These are phyloP conservation scores for Plagodis dolabraria DNA, from an alignment of 2,888 invertebrate species.

Conservation along the genomic window DNA sequence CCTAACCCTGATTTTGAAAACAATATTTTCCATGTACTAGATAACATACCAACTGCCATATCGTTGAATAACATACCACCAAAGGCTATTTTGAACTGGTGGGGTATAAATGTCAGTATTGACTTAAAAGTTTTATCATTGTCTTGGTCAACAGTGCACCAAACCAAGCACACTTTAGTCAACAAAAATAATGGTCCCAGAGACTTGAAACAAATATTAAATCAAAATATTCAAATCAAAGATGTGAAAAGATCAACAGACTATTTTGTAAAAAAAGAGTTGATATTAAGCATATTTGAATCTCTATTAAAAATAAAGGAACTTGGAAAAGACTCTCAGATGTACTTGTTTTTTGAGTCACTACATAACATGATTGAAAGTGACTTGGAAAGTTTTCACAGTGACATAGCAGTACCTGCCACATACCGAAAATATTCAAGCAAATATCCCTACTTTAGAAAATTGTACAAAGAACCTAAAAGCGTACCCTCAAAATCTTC, in stretches of 20 bases:
- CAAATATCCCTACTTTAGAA: constrained; percentile 56
- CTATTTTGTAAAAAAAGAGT: neutral
- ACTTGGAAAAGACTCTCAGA: neutral
- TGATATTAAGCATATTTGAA: constrained; percentile 5
- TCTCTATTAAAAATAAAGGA: neutral
- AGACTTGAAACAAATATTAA: constrained; percentile 14
- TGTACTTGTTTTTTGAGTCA: neutral
- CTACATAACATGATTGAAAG: constrained; percentile 35
- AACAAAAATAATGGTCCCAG: constrained; percentile 39
- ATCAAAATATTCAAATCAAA: constrained; percentile 23
- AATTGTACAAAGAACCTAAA: constrained; percentile 46
- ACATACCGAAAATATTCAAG: constrained; percentile 42
- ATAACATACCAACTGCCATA: constrained; percentile 31
- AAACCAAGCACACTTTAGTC: constrained; percentile 46
- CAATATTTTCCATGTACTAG: constrained; percentile 54
- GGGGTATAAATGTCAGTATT: constrained; percentile 41
- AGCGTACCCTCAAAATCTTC: neutral
- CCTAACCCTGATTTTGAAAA: constrained; percentile 31
- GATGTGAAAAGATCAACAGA: neutral
- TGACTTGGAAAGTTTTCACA: constrained; percentile 36
- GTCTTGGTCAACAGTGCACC: constrained; percentile 41
- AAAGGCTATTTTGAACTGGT: constrained; percentile 54
- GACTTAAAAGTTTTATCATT: constrained; percentile 40
- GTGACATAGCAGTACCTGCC: constrained; percentile 27
- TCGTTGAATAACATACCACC: constrained; percentile 31